Percentiles rank a stretch among this genome's conserved stretches.
Evolutionary conservation across 2,888 invertebrate species (phyloP).

Genomic region (Leptopilina myrica): DNA sequence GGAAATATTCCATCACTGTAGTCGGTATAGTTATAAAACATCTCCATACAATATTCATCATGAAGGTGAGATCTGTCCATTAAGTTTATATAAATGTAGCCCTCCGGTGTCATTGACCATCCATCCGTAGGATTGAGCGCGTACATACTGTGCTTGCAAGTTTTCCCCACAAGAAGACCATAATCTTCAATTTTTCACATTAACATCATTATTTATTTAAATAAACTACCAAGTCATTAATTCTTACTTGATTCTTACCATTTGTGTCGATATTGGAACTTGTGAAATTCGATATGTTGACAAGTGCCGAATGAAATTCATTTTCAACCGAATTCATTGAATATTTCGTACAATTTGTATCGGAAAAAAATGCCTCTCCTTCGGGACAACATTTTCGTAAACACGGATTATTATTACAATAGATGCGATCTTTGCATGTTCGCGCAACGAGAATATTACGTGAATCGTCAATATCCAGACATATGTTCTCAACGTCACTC

Average conservation of each 20-base stretch:
- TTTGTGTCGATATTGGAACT: not conserved
- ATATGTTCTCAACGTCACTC: conserved; percentile 49
- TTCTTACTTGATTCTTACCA: conserved; percentile 1
- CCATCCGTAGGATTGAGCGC: conserved; percentile 56
- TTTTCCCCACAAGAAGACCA: conserved; percentile 64
- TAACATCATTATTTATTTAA: not conserved
- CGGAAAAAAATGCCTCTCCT: conserved; percentile 55
- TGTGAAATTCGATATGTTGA: not conserved
- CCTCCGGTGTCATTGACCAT: conserved; percentile 63
- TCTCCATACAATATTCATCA: conserved; percentile 70
- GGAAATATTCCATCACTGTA: conserved; percentile 53
- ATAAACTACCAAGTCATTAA: too few species aligned
- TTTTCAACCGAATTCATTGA: conserved; percentile 47
- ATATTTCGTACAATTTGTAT: conserved; percentile 48
- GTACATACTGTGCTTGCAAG: conserved; percentile 61
- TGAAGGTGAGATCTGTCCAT: conserved; percentile 50
- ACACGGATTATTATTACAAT: conserved; percentile 63
- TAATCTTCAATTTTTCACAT: conserved; percentile 60
- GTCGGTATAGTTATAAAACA: conserved; percentile 52
- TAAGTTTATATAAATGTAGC: conserved; percentile 58
- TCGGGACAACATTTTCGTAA: conserved; percentile 74
- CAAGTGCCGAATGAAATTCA: conserved; percentile 39
- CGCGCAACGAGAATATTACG: conserved; percentile 52
- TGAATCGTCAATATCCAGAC: conserved; percentile 48
- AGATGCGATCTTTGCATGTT: conserved; percentile 47